A percentile compares a stretch with the other conserved stretches of the same genome.
These are phyloP conservation scores for Notamacropus eugenii DNA, from an alignment of 2,797 vertebrate genomes.

Conservation along the genomic window DNA sequence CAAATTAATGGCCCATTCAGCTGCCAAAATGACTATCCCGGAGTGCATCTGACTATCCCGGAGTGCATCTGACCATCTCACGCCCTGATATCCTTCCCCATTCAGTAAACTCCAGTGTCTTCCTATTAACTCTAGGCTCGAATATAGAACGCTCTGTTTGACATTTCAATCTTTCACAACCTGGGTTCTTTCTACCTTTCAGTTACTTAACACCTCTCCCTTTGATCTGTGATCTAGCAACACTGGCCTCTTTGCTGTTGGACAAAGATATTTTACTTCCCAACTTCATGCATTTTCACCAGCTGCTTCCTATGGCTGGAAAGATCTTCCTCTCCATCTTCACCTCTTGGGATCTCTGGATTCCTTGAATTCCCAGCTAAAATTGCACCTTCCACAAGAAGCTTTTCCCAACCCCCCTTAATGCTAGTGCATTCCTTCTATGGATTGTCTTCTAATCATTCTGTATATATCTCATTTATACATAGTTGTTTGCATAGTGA, in stretches of 20 bases:
- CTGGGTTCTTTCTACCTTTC: background rate
- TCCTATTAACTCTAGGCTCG: background rate
- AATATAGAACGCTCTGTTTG: background rate
- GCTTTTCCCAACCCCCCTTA: background rate
- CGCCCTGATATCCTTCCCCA: background rate
- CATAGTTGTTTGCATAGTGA: background rate
- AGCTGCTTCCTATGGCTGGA: background rate
- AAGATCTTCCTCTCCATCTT: too few species aligned
- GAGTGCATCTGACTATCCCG: background rate
- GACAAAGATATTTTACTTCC: background rate
- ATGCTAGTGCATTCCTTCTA: background rate
- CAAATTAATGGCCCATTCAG: background rate
- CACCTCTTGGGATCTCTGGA: background rate
- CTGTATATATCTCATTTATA: background rate
- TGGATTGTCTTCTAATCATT: background rate
- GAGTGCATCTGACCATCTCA: background rate
- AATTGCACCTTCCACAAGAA: background rate
- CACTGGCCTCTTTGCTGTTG: background rate
- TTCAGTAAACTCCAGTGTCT: background rate
- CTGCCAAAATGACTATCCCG: background rate
- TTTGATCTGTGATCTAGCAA: background rate
- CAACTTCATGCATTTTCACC: background rate
- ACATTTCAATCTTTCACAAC: background rate
- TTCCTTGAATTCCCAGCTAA: background rate
- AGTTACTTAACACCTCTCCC: background rate